Evolutionary conservation across 2,113 vertebrate species (phyloP).

Genomic region (Anseranas semipalmata): DNA sequence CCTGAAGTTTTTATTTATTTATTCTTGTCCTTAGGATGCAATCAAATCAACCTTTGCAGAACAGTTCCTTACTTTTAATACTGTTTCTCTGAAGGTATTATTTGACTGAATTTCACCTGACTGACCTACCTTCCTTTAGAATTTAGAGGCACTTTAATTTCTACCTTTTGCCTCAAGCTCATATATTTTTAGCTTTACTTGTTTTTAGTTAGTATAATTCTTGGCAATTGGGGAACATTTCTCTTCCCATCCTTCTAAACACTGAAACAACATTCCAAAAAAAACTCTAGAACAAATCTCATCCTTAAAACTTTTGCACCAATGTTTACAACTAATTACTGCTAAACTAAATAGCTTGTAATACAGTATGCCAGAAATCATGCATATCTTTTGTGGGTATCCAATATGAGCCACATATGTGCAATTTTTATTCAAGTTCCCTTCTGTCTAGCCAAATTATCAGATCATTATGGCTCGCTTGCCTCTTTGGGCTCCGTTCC

Average conservation of each 20-base stretch:
- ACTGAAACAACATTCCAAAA: background rate
- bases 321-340: constrained; percentile 24
- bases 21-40: constrained; percentile 8
- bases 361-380: constrained; percentile 15
- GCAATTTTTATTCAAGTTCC: constrained; percentile 33
- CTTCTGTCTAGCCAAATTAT: constrained; percentile 55
- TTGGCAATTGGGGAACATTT: background rate
- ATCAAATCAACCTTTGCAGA: constrained; percentile 21
- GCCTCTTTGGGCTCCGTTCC: constrained; percentile 29
- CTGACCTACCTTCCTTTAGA: constrained; percentile 1
- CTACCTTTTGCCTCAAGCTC: constrained; percentile 20
- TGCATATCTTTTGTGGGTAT: background rate
- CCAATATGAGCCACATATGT: constrained; percentile 21
- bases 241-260: background rate
- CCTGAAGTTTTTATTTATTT: background rate
- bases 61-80: constrained; percentile 18
- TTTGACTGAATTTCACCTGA: constrained; percentile 22
- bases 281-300: background rate
- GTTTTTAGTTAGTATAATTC: background rate
- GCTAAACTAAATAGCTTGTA: constrained; percentile 21
- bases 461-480: constrained; percentile 8
- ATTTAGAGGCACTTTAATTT: constrained; percentile 36
- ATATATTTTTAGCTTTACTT: background rate
- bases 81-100: constrained; percentile 23
- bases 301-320: background rate